Evolutionary conservation across 1,140 invertebrate species (phyloP).

Genomic region (Drosophila athabasca): DNA sequence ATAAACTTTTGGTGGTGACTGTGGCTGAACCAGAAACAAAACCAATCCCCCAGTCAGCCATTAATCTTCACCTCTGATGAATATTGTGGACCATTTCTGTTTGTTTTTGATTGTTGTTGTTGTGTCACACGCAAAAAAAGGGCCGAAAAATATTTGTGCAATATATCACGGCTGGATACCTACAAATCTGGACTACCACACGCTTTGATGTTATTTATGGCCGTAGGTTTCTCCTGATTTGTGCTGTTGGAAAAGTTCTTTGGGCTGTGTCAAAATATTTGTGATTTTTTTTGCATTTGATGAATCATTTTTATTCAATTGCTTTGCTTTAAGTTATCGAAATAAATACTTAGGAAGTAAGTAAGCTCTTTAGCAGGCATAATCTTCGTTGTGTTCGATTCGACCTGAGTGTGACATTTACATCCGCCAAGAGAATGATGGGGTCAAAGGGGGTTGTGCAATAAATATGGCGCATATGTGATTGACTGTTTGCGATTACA

Average conservation of each 20-base stretch:
- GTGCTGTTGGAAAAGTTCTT: neutral
- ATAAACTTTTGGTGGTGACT: neutral
- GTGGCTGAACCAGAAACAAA: conserved; percentile 15
- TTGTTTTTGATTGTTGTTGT: neutral
- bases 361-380: conserved; percentile 71
- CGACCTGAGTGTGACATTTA: conserved; percentile 72
- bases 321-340: conserved; percentile 74
- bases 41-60: neutral
- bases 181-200: neutral
- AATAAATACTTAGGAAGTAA: conserved; percentile 76
- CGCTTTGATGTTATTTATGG: conserved; percentile 28
- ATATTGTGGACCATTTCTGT: neutral
- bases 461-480: conserved; percentile 75
- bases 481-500: conserved; percentile 15
- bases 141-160: conserved; percentile 11
- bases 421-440: conserved; percentile 53
- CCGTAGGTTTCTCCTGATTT: neutral
- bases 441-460: conserved; percentile 45
- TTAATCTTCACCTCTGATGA: conserved; percentile 13
- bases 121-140: neutral
- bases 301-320: conserved; percentile 81
- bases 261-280: neutral
- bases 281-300: conserved; percentile 52
- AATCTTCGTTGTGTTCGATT: conserved; percentile 52
- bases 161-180: conserved; percentile 4